These are phyloP conservation scores for Echiichthys vipera DNA, from an alignment of 2,797 vertebrate genomes.

Conservation along the genomic window DNA sequence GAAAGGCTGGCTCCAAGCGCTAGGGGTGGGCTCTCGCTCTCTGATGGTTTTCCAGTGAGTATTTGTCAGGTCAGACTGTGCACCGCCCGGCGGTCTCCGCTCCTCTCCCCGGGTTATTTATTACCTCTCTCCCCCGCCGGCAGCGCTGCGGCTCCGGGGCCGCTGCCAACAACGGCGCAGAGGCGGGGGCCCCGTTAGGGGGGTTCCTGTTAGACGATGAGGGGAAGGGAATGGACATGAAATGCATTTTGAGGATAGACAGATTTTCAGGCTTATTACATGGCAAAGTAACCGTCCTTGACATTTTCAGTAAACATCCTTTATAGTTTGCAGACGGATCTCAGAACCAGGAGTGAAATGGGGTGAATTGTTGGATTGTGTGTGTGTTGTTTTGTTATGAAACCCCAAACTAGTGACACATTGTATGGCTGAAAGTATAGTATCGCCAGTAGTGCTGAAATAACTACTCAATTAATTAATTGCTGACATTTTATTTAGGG, in stretches of 20 bases:
- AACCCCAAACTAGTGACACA: background rate
- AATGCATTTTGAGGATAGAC: constrained; percentile 17
- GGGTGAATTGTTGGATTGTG: background rate
- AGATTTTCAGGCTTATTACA: constrained; percentile 23
- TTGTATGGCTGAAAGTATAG: background rate
- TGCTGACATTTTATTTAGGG: background rate
- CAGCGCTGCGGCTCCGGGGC: constrained; percentile 93
- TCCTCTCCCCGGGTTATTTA: constrained; percentile 98
- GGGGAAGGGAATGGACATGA: constrained; percentile 30
- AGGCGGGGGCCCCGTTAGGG: constrained; percentile 84
- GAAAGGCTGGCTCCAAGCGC: constrained; percentile 91
- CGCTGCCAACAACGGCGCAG: constrained; percentile 90
- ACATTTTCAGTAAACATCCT: constrained; percentile 10
- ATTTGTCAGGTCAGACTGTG: constrained; percentile 97
- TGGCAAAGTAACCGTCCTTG: constrained; percentile 6
- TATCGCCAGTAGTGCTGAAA: background rate
- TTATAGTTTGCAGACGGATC: constrained; percentile 12
- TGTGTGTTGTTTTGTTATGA: background rate
- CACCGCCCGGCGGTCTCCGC: constrained; percentile 92
- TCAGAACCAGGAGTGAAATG: background rate
- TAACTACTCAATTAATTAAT: background rate
- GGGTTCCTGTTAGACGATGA: constrained; percentile 84
- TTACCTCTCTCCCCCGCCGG: constrained; percentile 94
- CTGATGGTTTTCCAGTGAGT: constrained; percentile 95
- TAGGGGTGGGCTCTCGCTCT: constrained; percentile 91